Evolutionary conservation across 1,140 invertebrate genomes (phyloP), one percentile per base, ranked within the genome.

Genomic region (Oryzaephilus surinamensis): DNA sequence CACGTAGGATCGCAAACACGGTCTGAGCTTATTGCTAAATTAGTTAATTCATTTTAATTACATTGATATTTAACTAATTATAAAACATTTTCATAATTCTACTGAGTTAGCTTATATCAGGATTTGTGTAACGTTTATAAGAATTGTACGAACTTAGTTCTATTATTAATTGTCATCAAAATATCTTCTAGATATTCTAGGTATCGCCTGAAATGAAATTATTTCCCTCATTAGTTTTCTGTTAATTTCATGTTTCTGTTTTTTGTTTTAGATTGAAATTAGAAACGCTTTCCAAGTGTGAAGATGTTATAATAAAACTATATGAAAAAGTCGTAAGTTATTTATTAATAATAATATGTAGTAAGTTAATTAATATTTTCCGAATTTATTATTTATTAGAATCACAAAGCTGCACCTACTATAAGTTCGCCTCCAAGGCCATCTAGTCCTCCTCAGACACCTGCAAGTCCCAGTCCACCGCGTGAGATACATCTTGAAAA

Each of bases 261-360:
- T 51, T 56, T 56, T 50, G 33, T 70, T 69, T 38, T 54, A 80
- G 75, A 53, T 65, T 78, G 57, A 77, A 74, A 58, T 65, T 76
- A 51, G 74, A 76, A 49, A 78, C 75, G 23, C 57, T 79, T 18
- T 56, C 68, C 14, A 73, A 74, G 57, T 77, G 75, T 49, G 76
- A 79, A 61, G 70, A 72, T 50, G 73, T 80, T 33, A 57, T 80
- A 5, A 56, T 71, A 15, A 79, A 73, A 58, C 63, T 79, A 26
- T 69, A 72, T 36, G 63, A 65, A 20, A 78, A 73, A 70, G 71
- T 76, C 70, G 76, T 64, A 67, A 64, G 51, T 69, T 43, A 7
- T 28, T 32, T 13, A 23, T 27, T 15, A 32, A 26, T 37, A 27
- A 21, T 32, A 31, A 10, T 2, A 1, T 24, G 8, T 24, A 10